Evolutionary conservation across 2,113 vertebrate species (phyloP).

Genomic region (Petrocephalus microphthalmus): DNA sequence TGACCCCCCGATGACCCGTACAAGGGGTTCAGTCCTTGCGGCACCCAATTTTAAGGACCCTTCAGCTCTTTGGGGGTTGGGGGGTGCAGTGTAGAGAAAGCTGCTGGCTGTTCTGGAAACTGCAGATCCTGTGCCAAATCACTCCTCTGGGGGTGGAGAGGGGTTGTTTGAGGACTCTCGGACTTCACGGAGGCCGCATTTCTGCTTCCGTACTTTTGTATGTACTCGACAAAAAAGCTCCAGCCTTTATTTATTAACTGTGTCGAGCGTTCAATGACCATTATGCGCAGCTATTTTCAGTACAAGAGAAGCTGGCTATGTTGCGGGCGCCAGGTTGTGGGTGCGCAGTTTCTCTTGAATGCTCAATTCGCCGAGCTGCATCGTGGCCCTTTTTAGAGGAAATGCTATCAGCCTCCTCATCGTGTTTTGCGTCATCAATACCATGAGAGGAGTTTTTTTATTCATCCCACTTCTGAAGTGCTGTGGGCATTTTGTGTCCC

Average conservation of each 20-base stretch:
- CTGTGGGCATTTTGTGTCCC: neutral
- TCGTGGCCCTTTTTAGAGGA: slow-evolving; percentile 1
- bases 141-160: neutral
- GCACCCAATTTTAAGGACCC: neutral
- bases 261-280: neutral
- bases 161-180: neutral
- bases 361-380: neutral
- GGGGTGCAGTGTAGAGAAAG: neutral
- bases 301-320: neutral
- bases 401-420: neutral
- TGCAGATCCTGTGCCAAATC: neutral
- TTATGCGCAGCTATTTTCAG: neutral
- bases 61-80: neutral
- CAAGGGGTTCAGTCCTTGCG: neutral
- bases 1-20: neutral
- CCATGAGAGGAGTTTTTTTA: neutral
- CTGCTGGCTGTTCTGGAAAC: neutral
- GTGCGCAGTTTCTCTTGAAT: slow-evolving; percentile 5
- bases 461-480: neutral
- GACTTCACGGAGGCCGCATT: neutral
- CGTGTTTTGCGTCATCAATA: neutral
- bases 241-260: neutral
- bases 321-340: slow-evolving; percentile 5
- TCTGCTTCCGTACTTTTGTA: neutral
- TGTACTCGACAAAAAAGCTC: neutral